Conservation (phyloP, 2,113 vertebrate species). For the Scomber japonicus region DNA sequence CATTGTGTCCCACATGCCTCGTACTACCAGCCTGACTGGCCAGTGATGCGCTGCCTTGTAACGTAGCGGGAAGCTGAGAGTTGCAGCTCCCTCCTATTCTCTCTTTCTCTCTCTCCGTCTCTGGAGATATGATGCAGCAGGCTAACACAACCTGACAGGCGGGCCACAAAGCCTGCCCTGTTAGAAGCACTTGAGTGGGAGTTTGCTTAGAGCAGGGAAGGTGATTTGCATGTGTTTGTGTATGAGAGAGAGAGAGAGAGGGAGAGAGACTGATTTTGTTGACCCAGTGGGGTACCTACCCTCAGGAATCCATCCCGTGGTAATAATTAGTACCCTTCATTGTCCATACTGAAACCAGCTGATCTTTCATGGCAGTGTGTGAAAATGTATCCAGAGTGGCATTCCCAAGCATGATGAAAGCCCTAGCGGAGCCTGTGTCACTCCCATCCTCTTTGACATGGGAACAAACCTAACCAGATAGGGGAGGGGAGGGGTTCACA, state of each 20-base stretch:
- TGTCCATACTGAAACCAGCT: conserved; percentile 42
- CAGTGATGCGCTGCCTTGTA: conserved; percentile 79
- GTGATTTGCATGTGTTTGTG: conserved; percentile 70
- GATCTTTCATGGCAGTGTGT: conserved; percentile 38
- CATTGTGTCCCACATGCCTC: conserved; percentile 85
- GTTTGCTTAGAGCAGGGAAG: conserved; percentile 57
- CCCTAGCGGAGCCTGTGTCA: neutral
- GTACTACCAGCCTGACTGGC: conserved; percentile 78
- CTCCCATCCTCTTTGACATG: conserved; percentile 37
- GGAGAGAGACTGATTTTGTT: conserved; percentile 47
- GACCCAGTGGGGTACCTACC: conserved; percentile 34
- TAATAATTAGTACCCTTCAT: conserved; percentile 51
- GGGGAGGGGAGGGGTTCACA: neutral
- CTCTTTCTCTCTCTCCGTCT: conserved; percentile 53
- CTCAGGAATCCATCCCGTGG: conserved; percentile 40
- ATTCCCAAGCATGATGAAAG: conserved; percentile 25
- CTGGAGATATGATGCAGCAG: conserved; percentile 78
- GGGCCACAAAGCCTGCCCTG: conserved; percentile 83
- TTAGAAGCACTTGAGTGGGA: conserved; percentile 56
- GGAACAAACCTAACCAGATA: conserved; percentile 24
- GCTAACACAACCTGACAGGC: conserved; percentile 87
- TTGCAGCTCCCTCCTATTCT: conserved; percentile 16
- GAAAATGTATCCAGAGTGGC: conserved; percentile 42
- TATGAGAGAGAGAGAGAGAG: conserved; percentile 14
- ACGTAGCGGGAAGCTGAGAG: conserved; percentile 71